Evolutionary conservation across 2,888 invertebrate species (phyloP).

Genomic region (Ariolimax columbianus): DNA sequence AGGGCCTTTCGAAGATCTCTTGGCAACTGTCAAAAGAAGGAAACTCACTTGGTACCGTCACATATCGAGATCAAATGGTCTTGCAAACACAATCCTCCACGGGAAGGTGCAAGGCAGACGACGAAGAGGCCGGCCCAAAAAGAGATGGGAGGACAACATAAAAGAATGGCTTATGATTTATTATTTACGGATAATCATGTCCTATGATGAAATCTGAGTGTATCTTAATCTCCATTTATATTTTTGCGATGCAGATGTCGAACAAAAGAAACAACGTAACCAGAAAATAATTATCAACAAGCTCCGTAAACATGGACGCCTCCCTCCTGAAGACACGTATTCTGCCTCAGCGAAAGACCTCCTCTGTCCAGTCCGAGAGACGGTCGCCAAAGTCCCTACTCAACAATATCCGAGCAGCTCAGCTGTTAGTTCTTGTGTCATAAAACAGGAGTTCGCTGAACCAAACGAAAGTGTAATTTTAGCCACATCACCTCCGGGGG

Average conservation of each 20-base stretch:
- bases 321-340: slow-evolving; percentile 64
- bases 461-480: background rate
- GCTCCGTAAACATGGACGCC: slow-evolving; percentile 66
- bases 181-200: too few relatives aligned
- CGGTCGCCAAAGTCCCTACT: background rate
- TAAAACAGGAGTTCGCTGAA: slow-evolving; percentile 27
- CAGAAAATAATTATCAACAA: slow-evolving; percentile 75
- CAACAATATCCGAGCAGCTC: background rate
- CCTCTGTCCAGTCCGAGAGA: background rate
- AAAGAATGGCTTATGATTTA: too few relatives aligned
- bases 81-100: too few relatives aligned
- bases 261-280: slow-evolving; percentile 71
- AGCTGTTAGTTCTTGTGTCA: background rate
- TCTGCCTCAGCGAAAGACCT: slow-evolving; percentile 53
- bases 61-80: too few relatives aligned
- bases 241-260: slow-evolving; percentile 65
- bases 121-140: too few relatives aligned
- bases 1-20: too few relatives aligned
- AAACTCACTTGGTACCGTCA: too few relatives aligned
- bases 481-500: background rate
- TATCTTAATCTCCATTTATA: too few relatives aligned
- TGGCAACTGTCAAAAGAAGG: too few relatives aligned
- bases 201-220: too few relatives aligned
- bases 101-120: too few relatives aligned
- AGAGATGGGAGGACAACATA: too few relatives aligned